phyloP scores from a whole-genome alignment of 2,888 invertebrate species.

The Blera fallax region DNA sequence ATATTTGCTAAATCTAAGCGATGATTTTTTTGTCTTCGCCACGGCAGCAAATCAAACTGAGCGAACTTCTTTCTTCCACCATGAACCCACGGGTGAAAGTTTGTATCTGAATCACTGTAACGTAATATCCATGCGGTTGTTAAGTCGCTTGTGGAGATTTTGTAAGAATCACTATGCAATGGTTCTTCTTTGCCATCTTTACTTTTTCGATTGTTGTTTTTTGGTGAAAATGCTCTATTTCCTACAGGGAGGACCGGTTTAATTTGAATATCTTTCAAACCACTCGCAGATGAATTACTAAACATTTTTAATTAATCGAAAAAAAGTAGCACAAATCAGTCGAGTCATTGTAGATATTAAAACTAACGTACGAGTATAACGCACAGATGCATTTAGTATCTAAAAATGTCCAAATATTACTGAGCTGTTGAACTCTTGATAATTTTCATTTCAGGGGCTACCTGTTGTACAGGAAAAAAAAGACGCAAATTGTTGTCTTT shows the following conservation, averaged over 20 bases:
- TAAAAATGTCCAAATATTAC: constrained; percentile 45
- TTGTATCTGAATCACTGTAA: constrained; percentile 77
- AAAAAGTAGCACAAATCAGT: neutral
- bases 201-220: constrained; percentile 45
- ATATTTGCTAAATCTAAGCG: constrained; percentile 76
- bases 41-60: constrained; percentile 81
- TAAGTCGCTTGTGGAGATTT: constrained; percentile 42
- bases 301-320: constrained; percentile 41
- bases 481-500: constrained; percentile 23
- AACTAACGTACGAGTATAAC: neutral
- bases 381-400: constrained; percentile 33
- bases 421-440: constrained; percentile 57
- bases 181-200: constrained; percentile 46
- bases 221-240: constrained; percentile 69
- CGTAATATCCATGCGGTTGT: constrained; percentile 79
- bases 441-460: constrained; percentile 44
- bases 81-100: constrained; percentile 80
- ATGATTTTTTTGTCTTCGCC: constrained; percentile 78
- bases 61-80: constrained; percentile 76
- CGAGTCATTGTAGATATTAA: constrained; percentile 39
- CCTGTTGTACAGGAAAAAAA: neutral
- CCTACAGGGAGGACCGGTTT: constrained; percentile 57
- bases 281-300: constrained; percentile 30
- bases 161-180: constrained; percentile 52
- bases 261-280: constrained; percentile 31